Evolutionary conservation across 1,140 invertebrate genomes (phyloP).

Genomic region (Drosophila mauritiana): DNA sequence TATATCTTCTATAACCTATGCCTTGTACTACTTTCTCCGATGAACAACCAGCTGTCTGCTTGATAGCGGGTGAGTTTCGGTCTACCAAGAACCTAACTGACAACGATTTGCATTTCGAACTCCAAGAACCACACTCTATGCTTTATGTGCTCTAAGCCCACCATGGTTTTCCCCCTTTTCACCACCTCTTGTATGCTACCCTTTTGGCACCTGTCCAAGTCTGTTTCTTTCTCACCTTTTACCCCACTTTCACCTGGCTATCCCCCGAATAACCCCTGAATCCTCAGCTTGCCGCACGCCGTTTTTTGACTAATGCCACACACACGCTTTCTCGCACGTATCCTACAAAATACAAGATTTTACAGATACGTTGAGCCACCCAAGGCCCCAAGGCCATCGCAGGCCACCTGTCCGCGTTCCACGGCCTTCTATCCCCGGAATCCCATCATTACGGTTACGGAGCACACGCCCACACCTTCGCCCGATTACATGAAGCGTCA

Average conservation of each 20-base stretch:
- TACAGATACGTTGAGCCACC: slow-evolving; percentile 84
- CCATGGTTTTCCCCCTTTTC: background rate
- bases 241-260: background rate
- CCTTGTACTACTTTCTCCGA: slow-evolving; percentile 48
- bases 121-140: slow-evolving; percentile 21
- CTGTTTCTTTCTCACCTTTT: slow-evolving; percentile 11
- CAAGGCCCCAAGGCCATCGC: slow-evolving; percentile 68
- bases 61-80: slow-evolving; percentile 84
- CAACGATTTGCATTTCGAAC: slow-evolving; percentile 8
- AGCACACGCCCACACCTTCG: slow-evolving; percentile 95
- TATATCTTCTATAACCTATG: slow-evolving; percentile 39
- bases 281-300: slow-evolving; percentile 51
- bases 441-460: slow-evolving; percentile 98
- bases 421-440: slow-evolving; percentile 87
- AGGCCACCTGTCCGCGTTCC: slow-evolving; percentile 64
- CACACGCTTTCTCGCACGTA: slow-evolving; percentile 56
- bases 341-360: slow-evolving; percentile 80
- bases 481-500: slow-evolving; percentile 92
- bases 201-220: slow-evolving; percentile 40
- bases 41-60: slow-evolving; percentile 84
- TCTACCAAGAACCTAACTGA: slow-evolving; percentile 30
- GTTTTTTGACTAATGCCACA: slow-evolving; percentile 73
- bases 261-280: background rate
- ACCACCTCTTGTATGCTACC: slow-evolving; percentile 20
- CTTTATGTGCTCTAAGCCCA: slow-evolving; percentile 4